Conservation (phyloP, 2,888 invertebrate genomes). For the Platynereis dumerilii region DNA sequence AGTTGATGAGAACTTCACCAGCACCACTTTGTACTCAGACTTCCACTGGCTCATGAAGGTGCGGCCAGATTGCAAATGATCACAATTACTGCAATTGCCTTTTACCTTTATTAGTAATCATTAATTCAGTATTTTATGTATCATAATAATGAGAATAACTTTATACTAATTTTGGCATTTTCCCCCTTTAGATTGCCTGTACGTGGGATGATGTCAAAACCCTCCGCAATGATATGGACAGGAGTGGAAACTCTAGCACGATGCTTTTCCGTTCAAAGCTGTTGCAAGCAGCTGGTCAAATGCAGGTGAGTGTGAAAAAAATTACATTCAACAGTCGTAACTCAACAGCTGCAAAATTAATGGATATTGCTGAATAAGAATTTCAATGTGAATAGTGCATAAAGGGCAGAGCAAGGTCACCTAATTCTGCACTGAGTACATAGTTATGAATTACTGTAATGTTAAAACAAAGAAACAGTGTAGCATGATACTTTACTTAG, state of each 20-base stretch:
- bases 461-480: no score
- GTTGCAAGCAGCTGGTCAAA: conserved; percentile 88
- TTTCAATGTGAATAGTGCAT: no score
- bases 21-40: conserved; percentile 81
- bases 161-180: no score
- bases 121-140: conserved; percentile 9
- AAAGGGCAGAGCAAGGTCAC: no score
- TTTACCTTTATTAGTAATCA: conserved; percentile 14
- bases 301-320: conserved; percentile 70
- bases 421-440: no score
- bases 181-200: conserved; percentile 81
- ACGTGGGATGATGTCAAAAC: conserved; percentile 96
- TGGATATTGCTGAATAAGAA: no score
- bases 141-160: no score
- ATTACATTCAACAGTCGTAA: not conserved
- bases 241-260: conserved; percentile 86
- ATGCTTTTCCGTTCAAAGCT: conserved; percentile 89
- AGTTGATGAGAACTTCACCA: conserved; percentile 94
- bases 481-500: no score
- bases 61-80: no score
- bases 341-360: not conserved
- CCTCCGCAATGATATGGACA: conserved; percentile 91
- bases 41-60: conserved; percentile 98
- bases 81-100: not conserved
- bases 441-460: no score